Percentiles rank a stretch among this genome's conserved stretches.
These are phyloP conservation scores for Thrips palmi DNA, from an alignment of 1,140 invertebrate genomes.

Conservation along the genomic window DNA sequence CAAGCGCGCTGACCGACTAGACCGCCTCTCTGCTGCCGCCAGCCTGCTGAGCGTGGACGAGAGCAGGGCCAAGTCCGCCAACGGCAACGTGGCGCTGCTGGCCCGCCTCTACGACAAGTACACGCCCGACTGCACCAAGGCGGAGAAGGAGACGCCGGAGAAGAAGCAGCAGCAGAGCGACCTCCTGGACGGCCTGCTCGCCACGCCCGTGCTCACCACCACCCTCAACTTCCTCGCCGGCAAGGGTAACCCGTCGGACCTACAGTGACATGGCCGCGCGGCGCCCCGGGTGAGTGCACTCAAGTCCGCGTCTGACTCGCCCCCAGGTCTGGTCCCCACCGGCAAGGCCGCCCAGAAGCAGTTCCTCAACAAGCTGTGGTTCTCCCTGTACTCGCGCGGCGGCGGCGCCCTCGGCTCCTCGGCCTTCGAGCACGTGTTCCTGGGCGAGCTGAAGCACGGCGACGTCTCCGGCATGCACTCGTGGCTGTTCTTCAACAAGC, in stretches of 20 bases:
- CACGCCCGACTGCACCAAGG: constrained; percentile 45
- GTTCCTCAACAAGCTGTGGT: constrained; percentile 57
- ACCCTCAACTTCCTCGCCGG: constrained; percentile 48
- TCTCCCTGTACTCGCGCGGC: constrained; percentile 59
- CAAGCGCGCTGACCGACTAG: neutral
- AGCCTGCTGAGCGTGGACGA: constrained; percentile 39
- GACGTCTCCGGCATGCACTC: constrained; percentile 69
- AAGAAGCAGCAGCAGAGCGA: constrained; percentile 55
- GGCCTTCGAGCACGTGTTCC: constrained; percentile 74
- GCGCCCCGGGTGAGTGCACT: neutral
- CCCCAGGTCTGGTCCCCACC: constrained; percentile 11
- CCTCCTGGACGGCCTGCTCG: constrained; percentile 53
- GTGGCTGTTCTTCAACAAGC: constrained; percentile 66
- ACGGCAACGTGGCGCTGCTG: constrained; percentile 44
- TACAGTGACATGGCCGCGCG: neutral
- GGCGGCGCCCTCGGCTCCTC: constrained; percentile 55
- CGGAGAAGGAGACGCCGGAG: constrained; percentile 55
- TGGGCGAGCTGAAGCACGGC: constrained; percentile 54
- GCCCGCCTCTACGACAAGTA: constrained; percentile 55
- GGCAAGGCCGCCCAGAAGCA: constrained; percentile 37
- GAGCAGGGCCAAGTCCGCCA: constrained; percentile 35
- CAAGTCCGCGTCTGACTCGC: neutral
- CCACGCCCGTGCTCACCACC: constrained; percentile 52
- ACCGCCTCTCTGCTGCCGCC: constrained; percentile 9
- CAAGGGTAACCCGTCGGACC: constrained; percentile 32